Base-by-base conservation (phyloP, 2,888 invertebrate species). In the Drosophila cognata region DNA sequence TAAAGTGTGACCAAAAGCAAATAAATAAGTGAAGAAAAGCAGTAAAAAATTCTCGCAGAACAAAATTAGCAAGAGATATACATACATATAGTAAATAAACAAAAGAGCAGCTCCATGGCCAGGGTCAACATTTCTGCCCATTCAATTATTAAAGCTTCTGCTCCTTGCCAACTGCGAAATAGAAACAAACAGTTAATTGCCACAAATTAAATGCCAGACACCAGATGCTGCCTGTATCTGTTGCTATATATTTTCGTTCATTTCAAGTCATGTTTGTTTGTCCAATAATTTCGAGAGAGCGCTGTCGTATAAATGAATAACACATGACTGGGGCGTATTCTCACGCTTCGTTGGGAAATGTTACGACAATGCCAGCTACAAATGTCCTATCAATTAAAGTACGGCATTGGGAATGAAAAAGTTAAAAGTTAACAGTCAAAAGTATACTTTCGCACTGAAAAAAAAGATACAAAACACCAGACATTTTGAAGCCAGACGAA, bases 291-390 rank as follows among this genome's bases (percentile, higher is more conserved):
- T 77, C 35, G 71, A 61, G 11, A 50, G 46, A 51, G 25, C 64
- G 55, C 41, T 58, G 53, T 59, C 57, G 63, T 71, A 67, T 77
- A 73, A 89, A 84, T 85, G 75, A 84, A 89, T 84, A 85, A 63
- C 85, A 88, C 86, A 85, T 85, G 84, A 77, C 72, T 79, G 58
- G 38, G 65, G 33, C 53, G 64, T 36, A 68, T 75, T 88, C 90
- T 75, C 81, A 84, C 85, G 88, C 82, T 84, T 38, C 29, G 53
- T 46, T 58, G 68, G 59, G 51, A 81, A 81, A 43, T 51, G 55
- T 38, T 69, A 46, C 56, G 55, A 52, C 61, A 31, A 57, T 46
- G 16, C 46, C 53, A 69, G 68, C 63, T 63, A 46, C 46, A 53
- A 64, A 74, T 66, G 65, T 69, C 38, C 71, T 71, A 76, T 82